These are phyloP conservation scores for Troides helena DNA, from an alignment of 2,888 invertebrate genomes.

Conservation along the genomic window DNA sequence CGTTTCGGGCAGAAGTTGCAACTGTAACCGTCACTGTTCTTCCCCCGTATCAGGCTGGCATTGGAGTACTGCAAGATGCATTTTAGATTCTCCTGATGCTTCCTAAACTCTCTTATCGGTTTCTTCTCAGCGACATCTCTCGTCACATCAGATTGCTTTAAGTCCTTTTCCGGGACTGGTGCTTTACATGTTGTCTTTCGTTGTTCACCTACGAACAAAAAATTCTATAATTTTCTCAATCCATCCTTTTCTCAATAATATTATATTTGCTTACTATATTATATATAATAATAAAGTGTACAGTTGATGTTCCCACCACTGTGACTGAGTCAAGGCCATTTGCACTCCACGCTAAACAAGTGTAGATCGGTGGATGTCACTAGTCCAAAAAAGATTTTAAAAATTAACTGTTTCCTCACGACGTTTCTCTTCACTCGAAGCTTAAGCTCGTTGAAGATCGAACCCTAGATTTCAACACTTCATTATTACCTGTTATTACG, in stretches of 20 bases:
- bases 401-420: no score
- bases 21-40: conserved; percentile 36
- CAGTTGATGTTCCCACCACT: not conserved
- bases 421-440: no score
- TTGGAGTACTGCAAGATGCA: conserved; percentile 42
- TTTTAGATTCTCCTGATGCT: conserved; percentile 34
- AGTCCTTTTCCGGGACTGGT: conserved; percentile 1
- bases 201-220: conserved; percentile 30
- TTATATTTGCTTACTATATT: not conserved
- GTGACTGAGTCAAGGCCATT: not conserved
- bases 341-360: no score
- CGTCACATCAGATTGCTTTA: not conserved
- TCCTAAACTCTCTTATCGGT: conserved; percentile 29
- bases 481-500: no score
- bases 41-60: conserved; percentile 41
- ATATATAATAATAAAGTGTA: not conserved
- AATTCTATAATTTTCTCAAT: conserved; percentile 18
- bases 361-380: no score
- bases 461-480: no score
- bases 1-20: conserved; percentile 45
- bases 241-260: not conserved
- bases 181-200: conserved; percentile 8
- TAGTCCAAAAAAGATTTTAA: no score
- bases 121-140: not conserved
- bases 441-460: no score